Percentiles rank a stretch among this genome's conserved stretches.
Evolutionary conservation across 2,888 invertebrate species (phyloP).

Genomic region (Malthinus flaveolus): DNA sequence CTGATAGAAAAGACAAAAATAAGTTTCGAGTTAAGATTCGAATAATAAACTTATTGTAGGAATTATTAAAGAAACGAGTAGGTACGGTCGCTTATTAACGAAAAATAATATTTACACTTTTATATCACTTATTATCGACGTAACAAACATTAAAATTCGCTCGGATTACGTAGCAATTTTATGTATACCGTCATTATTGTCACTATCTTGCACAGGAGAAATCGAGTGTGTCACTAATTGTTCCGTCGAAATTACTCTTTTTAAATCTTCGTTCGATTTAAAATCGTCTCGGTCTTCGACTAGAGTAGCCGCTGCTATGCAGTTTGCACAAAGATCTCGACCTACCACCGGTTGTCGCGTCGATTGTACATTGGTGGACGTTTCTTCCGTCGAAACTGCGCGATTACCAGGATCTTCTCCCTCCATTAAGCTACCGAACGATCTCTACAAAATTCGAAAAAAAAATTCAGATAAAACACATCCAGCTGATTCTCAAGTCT

Average conservation of each 20-base stretch:
- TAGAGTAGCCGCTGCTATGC: constrained; percentile 46
- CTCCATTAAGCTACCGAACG: constrained; percentile 55
- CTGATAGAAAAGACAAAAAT: no score
- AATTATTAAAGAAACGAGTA: no score
- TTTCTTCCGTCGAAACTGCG: constrained; percentile 67
- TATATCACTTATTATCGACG: no score
- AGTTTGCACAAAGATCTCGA: constrained; percentile 49
- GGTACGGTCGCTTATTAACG: no score
- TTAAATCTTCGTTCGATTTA: constrained; percentile 6
- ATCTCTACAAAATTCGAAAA: constrained; percentile 34
- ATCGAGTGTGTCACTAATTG: constrained; percentile 18
- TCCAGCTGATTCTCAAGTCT: no score
- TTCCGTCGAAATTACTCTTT: constrained; percentile 35
- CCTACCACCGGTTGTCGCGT: constrained; percentile 40
- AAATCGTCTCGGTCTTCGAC: constrained; percentile 19
- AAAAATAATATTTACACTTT: no score
- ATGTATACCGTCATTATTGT: constrained; percentile 11
- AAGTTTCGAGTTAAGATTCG: no score
- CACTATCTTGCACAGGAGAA: constrained; percentile 25
- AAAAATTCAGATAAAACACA: no score
- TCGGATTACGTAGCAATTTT: no score
- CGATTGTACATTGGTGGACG: constrained; percentile 59
- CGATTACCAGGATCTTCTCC: constrained; percentile 62
- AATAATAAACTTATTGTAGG: no score
- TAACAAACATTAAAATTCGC: no score